Percentiles rank a stretch among this genome's conserved stretches.
Evolutionary conservation across 2,888 invertebrate species (phyloP).

Genomic region (Phyllotreta cruciferae): DNA sequence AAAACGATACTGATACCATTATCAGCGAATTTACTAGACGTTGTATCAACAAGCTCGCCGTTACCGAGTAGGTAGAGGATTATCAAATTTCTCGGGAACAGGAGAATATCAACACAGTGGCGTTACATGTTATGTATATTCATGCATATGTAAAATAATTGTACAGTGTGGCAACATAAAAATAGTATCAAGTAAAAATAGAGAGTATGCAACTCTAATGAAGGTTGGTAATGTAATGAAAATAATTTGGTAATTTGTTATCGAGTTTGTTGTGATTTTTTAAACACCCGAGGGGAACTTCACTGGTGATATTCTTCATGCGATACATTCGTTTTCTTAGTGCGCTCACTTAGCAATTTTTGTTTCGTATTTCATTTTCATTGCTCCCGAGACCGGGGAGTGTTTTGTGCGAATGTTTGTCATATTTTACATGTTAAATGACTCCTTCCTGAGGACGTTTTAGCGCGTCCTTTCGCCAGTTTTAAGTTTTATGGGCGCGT

Average conservation of each 20-base stretch:
- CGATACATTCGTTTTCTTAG: slow-evolving; percentile 27
- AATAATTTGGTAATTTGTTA: not conserved
- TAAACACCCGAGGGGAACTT: not conserved
- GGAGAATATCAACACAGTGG: slow-evolving; percentile 6
- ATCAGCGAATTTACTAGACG: slow-evolving; percentile 18
- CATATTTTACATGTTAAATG: slow-evolving; percentile 32
- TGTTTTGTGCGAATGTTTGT: slow-evolving; percentile 34
- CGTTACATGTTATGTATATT: not conserved
- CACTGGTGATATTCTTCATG: not conserved
- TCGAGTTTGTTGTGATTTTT: not conserved
- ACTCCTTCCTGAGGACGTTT: not conserved
- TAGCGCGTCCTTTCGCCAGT: too few species aligned
- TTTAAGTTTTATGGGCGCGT: too few species aligned
- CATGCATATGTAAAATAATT: too few species aligned
- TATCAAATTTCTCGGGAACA: slow-evolving; percentile 23
- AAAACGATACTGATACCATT: slow-evolving; percentile 14
- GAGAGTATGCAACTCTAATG: too few species aligned
- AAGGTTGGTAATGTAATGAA: not conserved
- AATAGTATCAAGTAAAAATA: too few species aligned
- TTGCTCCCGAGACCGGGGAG: slow-evolving; percentile 4
- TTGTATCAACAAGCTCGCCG: slow-evolving; percentile 21
- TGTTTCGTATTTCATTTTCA: slow-evolving; percentile 35
- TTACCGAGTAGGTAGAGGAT: slow-evolving; percentile 8
- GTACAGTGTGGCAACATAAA: too few species aligned
- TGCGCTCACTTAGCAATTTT: slow-evolving; percentile 35